Evolutionary conservation across 2,888 invertebrate genomes (phyloP), one percentile per base, ranked within the genome.

Genomic region (Drosophila neotestacea): DNA sequence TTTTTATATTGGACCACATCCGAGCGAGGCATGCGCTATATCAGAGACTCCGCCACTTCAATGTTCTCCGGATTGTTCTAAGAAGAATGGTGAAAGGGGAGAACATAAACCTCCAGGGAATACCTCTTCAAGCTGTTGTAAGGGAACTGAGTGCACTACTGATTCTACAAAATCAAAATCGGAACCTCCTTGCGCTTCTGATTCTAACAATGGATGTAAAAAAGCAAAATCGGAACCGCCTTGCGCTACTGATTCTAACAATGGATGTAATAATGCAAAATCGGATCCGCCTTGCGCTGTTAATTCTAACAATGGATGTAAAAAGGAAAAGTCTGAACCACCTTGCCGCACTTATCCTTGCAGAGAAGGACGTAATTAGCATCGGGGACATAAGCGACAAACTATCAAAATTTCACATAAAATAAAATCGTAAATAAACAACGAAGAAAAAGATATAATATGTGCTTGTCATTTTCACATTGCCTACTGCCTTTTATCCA

Each of bases 1-100:
- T 0, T 76, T 76, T 65, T 72, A 76, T 32, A 77, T 76, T 60
- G 76, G 77, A 3, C 62, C 68, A 1, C 36, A 77, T 56, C 77
- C 76, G n/a, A 72, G 65, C 39, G n/a, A 46, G 42, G 61, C 72
- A 6, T 76, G 76, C 34, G 54, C 75, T 1, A 1, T 9, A 5
- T 6, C n/a, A 4, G 67, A 60, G 16, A 6, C 16, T 2, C 6
- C 42, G 7, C 3, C 67, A 3, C 10, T 28, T 1, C 9, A 44
- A 22, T 74, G 65, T 32, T 59, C 65, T 9, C 66, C 64, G 6
- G 32, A 34, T 1, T 27, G 46, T 10, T 1, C n/a, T 1, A 38
- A 2, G 4, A 16, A 16, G 6, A 30, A 54, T 3, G 1, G 3
- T 0, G 13, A 13, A 1, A 28, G 2, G 4, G 7, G 4, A 9